Evolutionary conservation across 2,113 vertebrate species (phyloP), one percentile per base, ranked within the genome.

Genomic region (Halichoerus grypus): DNA sequence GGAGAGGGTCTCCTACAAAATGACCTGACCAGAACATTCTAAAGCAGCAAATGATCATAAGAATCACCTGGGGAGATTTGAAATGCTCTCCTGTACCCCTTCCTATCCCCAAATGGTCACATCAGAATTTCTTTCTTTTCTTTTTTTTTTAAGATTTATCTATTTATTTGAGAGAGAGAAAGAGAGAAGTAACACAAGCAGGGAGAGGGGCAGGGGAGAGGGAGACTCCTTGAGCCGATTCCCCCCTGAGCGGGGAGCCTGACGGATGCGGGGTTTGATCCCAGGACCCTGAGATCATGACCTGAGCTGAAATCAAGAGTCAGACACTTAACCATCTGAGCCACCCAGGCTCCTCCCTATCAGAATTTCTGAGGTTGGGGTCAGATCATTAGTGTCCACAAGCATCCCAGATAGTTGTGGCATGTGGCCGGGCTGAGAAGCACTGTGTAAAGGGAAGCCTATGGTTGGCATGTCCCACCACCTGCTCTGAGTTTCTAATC

Each of bases 241-340:
- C 8, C 67, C 33, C 16, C 14, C 65, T 69, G 15, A 69, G 15
- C 7, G 16, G 33, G 65, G 65, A 69, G 33, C 65, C 63, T 3
- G 31, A n/a, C 1, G 3, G 33, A 69, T 1, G 7, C 2, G 16
- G 33, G 33, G 33, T n/a, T 19, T 16, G 0, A n/a, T n/a, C 33
- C 67, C 33, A 69, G 67, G 33, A 69, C 67, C 33, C 33, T 63
- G 61, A 69, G 33, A 69, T 69, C 33, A 69, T 69, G 67, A 69
- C 67, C 67, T n/a, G 67, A 69, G 67, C 65, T 3, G 33, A 69
- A n/a, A n/a, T 69, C 15, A n/a, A 16, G 31, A 69, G 33, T 69
- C 3, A 7, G 65, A n/a, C 7, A 7, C 16, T 69, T 69, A 18
- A n/a, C 33, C 9, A 16, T n/a, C 7, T 69, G 65, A 69, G 15